Percentiles rank a stretch among this genome's conserved stretches.
These are phyloP conservation scores for Nephila pilipes DNA, from an alignment of 1,140 invertebrate species.

Conservation along the genomic window DNA sequence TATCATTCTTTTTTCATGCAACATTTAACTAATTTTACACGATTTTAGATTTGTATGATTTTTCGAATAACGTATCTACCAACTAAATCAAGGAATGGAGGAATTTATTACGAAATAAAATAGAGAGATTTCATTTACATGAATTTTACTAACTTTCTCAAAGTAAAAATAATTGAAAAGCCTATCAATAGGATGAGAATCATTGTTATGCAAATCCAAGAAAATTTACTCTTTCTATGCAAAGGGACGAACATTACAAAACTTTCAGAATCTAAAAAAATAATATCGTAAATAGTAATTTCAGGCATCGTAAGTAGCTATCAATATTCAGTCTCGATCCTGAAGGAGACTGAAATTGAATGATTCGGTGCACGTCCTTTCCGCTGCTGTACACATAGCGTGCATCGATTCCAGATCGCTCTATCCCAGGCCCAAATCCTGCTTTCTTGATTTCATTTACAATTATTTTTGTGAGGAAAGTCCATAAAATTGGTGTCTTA, in stretches of 20 bases:
- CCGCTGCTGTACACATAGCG: not conserved
- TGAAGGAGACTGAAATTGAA: not conserved
- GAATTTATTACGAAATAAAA: too few species aligned
- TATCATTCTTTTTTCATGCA: too few species aligned
- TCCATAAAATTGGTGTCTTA: not conserved
- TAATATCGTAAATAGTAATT: slow-evolving; percentile 50
- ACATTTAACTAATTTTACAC: too few species aligned
- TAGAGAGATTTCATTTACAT: too few species aligned
- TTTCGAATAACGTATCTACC: too few species aligned
- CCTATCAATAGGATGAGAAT: not conserved
- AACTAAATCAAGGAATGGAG: too few species aligned
- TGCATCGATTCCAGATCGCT: not conserved
- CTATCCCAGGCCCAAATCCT: not conserved
- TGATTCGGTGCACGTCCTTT: not conserved
- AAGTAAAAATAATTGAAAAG: too few species aligned
- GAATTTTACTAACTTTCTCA: too few species aligned
- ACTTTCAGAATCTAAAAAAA: not conserved
- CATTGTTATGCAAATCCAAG: not conserved
- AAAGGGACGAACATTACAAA: not conserved
- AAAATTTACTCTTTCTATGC: not conserved
- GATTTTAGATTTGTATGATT: too few species aligned
- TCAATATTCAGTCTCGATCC: slow-evolving; percentile 49
- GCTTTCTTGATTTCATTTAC: not conserved
- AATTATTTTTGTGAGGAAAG: not conserved
- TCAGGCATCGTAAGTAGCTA: slow-evolving; percentile 16